Conservation (phyloP, 35 echinoderm and acorn worm genomes). For the Anneissia japonica region DNA sequence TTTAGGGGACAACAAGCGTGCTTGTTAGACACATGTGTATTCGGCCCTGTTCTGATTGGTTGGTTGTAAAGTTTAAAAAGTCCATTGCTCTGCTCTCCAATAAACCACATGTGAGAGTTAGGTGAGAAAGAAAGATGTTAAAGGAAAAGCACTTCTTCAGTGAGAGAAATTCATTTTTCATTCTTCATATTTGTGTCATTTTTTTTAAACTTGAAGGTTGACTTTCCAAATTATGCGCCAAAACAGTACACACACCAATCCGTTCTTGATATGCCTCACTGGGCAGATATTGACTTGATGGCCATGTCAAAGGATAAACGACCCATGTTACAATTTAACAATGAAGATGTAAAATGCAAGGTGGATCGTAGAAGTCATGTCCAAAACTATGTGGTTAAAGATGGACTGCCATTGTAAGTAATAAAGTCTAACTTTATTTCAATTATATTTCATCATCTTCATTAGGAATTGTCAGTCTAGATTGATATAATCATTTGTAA, state of each 20-base stretch:
- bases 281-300: conserved; percentile 71
- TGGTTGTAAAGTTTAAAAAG: too few relatives aligned
- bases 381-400: conserved; percentile 51
- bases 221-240: conserved; percentile 56
- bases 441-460: not conserved
- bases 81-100: too few relatives aligned
- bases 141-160: too few relatives aligned
- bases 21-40: too few relatives aligned
- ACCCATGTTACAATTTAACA: conserved; percentile 59
- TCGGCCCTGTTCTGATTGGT: too few relatives aligned
- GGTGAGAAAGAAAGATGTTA: too few relatives aligned
- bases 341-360: conserved; percentile 46
- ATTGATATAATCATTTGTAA: too few relatives aligned
- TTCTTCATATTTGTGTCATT: too few relatives aligned
- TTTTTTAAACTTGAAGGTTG: conserved; percentile 50
- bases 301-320: conserved; percentile 24
- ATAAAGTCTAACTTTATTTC: not conserved
- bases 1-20: too few relatives aligned
- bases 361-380: conserved; percentile 76
- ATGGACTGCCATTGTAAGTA: conserved; percentile 93
- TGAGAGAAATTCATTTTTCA: too few relatives aligned
- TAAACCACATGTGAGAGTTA: too few relatives aligned
- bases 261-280: conserved; percentile 58
- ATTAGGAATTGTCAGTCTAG: too few relatives aligned
- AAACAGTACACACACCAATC: conserved; percentile 53